phyloP scores from a whole-genome alignment of 1,140 invertebrate genomes.

The Centruroides vittatus region DNA sequence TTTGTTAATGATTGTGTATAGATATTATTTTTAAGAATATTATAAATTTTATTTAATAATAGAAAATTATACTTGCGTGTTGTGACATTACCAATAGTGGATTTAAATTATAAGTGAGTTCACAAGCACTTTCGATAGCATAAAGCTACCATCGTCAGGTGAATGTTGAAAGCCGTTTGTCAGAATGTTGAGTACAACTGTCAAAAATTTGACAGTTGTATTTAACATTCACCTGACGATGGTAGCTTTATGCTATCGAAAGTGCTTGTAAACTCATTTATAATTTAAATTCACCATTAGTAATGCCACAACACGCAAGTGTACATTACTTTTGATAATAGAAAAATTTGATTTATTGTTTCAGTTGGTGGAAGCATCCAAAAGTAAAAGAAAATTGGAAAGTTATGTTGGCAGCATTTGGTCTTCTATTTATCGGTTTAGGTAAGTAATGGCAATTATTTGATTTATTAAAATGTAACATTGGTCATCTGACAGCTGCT shows the following conservation, averaged over 20 bases:
- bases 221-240: too few relatives aligned
- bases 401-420: constrained; percentile 59
- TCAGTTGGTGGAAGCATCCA: constrained; percentile 62
- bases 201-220: too few relatives aligned
- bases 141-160: too few relatives aligned
- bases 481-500: not conserved
- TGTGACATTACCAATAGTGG: too few relatives aligned
- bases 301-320: too few relatives aligned
- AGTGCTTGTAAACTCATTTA: not conserved
- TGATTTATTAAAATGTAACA: not conserved
- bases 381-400: constrained; percentile 72
- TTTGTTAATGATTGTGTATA: too few relatives aligned
- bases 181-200: too few relatives aligned
- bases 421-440: constrained; percentile 56
- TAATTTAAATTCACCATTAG: not conserved
- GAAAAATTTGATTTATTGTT: constrained; percentile 2
- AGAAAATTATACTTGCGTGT: too few relatives aligned
- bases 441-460: constrained; percentile 29
- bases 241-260: too few relatives aligned
- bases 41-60: not conserved
- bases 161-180: too few relatives aligned
- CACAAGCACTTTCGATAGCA: too few relatives aligned
- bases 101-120: too few relatives aligned
- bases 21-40: not conserved
- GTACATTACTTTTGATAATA: not conserved